phyloP scores from a whole-genome alignment of 2,888 invertebrate species.

The Leptinotarsa peninsularis region DNA sequence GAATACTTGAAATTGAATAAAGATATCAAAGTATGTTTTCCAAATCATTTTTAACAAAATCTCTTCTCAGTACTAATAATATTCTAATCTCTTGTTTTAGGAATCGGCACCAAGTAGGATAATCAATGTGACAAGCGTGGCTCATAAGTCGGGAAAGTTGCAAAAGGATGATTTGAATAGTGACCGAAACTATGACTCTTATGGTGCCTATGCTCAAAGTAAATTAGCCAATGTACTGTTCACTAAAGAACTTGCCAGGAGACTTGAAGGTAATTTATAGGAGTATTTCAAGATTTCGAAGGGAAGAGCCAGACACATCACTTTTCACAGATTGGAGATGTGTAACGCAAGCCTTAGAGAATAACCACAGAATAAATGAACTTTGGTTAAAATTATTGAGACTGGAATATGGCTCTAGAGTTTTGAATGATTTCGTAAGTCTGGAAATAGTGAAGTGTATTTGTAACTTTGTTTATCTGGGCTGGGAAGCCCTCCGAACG shows the following conservation, averaged over 20 bases:
- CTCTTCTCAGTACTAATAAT: constrained; percentile 12
- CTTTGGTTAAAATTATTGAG: too few species aligned
- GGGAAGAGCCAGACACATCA: too few species aligned
- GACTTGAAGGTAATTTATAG: constrained; percentile 70
- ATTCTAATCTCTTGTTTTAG: constrained; percentile 57
- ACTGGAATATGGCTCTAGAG: too few species aligned
- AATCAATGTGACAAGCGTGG: constrained; percentile 78
- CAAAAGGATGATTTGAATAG: constrained; percentile 79
- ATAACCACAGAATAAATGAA: too few species aligned
- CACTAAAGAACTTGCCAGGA: constrained; percentile 75
- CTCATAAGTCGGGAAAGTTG: constrained; percentile 76
- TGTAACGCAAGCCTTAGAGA: too few species aligned
- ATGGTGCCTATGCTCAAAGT: constrained; percentile 80
- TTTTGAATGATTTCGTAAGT: too few species aligned
- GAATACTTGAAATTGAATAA: neutral
- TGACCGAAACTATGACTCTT: constrained; percentile 72
- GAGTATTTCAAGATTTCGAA: neutral
- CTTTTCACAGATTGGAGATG: too few species aligned
- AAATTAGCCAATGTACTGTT: constrained; percentile 85
- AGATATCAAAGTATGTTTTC: neutral
- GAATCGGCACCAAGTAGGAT: constrained; percentile 79
- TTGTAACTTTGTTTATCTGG: too few species aligned
- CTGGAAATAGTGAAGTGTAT: too few species aligned
- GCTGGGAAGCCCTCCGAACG: too few species aligned
- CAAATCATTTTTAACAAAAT: neutral